Conservation (phyloP, 2,113 vertebrate species). For the Petrocephalus microphthalmus region DNA sequence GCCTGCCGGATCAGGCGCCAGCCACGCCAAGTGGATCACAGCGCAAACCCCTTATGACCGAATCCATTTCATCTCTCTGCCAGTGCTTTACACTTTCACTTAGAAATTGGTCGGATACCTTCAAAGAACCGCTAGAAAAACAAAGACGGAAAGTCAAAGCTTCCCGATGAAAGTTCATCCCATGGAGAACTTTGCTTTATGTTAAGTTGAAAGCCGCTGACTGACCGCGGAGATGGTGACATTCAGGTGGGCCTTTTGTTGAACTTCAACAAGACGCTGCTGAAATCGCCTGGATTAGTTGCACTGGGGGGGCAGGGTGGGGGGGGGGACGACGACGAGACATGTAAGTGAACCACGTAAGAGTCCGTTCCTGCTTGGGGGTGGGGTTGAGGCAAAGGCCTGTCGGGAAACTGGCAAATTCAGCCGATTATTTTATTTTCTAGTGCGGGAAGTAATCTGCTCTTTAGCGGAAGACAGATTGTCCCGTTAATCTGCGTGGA, state of each 20-base stretch:
- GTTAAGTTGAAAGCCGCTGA: background rate
- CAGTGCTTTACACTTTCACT: background rate
- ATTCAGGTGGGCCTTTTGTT: background rate
- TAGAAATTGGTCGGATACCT: background rate
- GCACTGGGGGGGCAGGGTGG: background rate
- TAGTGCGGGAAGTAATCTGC: background rate
- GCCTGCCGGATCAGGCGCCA: background rate
- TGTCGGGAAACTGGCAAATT: background rate
- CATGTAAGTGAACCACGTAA: background rate
- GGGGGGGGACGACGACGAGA: no score
- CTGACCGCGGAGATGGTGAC: background rate
- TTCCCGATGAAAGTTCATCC: background rate
- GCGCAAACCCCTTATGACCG: background rate
- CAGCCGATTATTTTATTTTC: background rate
- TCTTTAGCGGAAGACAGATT: background rate
- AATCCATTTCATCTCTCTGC: background rate
- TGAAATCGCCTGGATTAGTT: background rate
- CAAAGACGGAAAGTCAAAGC: background rate
- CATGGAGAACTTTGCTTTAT: background rate
- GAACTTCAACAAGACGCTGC: background rate
- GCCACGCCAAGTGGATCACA: background rate
- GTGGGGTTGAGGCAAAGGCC: background rate
- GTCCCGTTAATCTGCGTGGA: slow-evolving; percentile 11
- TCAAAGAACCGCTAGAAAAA: background rate
- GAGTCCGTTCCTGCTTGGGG: background rate